phyloP scores from a whole-genome alignment of 1,140 invertebrate genomes.

The Littorina saxatilis region DNA sequence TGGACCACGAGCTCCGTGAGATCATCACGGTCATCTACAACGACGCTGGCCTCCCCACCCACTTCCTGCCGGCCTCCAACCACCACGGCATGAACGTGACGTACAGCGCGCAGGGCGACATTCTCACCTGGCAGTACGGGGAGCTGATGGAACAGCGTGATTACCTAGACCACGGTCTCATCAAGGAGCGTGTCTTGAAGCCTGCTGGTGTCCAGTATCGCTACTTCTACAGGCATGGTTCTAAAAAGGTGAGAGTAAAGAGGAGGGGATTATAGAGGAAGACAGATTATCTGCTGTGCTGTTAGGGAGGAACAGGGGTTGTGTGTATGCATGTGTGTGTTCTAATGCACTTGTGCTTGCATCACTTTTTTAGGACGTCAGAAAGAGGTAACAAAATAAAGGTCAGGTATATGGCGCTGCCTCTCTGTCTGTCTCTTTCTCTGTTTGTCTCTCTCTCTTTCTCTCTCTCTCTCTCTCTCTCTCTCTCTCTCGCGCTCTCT shows the following conservation, averaged over 20 bases:
- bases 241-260: constrained; percentile 58
- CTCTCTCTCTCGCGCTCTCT: no score
- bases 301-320: not conserved
- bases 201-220: constrained; percentile 84
- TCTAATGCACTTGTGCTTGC: not conserved
- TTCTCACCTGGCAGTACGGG: constrained; percentile 95
- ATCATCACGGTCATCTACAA: constrained; percentile 92
- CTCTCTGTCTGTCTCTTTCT: no score
- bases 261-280: not conserved
- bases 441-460: no score
- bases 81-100: constrained; percentile 90
- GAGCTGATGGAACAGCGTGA: constrained; percentile 88
- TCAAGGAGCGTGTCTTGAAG: constrained; percentile 87
- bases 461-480: no score
- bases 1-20: constrained; percentile 87
- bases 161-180: constrained; percentile 90
- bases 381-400: no score
- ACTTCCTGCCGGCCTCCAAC: constrained; percentile 79
- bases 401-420: no score
- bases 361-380: no score
- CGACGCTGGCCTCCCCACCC: constrained; percentile 86
- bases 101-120: constrained; percentile 85
- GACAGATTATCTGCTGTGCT: not conserved
- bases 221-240: constrained; percentile 78
- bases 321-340: not conserved